phyloP scores from a whole-genome alignment of 2,113 vertebrate species.

The Platysteira castanea region DNA sequence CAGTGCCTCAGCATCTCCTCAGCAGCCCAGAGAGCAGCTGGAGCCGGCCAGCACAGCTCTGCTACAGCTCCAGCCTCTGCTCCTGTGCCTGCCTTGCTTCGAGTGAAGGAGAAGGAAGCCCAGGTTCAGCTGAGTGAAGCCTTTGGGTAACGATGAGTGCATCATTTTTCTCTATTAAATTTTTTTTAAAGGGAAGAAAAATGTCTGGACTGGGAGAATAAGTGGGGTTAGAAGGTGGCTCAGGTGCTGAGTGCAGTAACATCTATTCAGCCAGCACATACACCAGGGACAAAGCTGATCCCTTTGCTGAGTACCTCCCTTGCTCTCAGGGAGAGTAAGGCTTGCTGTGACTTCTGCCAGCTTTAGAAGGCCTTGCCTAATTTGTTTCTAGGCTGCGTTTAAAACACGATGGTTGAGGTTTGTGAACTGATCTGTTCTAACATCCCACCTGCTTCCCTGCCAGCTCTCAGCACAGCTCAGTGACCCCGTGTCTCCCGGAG shows the following conservation, averaged over 20 bases:
- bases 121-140: background rate
- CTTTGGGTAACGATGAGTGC: background rate
- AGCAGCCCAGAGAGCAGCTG: background rate
- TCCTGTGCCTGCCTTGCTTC: background rate
- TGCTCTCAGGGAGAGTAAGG: background rate
- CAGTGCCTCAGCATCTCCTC: background rate
- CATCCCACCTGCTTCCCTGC: background rate
- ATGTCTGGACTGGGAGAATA: background rate
- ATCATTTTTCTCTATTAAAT: background rate
- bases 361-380: background rate
- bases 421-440: background rate
- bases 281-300: background rate
- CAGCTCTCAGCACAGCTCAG: background rate
- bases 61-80: background rate
- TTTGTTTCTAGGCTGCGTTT: background rate
- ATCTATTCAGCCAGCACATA: background rate
- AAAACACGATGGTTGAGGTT: background rate
- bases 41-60: background rate
- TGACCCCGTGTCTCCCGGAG: background rate
- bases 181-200: background rate
- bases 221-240: background rate
- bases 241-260: background rate
- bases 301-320: background rate
- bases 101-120: background rate
- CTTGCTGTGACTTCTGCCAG: background rate